Conservation (phyloP, 1,140 invertebrate genomes). For the Cryptotermes secundus region DNA sequence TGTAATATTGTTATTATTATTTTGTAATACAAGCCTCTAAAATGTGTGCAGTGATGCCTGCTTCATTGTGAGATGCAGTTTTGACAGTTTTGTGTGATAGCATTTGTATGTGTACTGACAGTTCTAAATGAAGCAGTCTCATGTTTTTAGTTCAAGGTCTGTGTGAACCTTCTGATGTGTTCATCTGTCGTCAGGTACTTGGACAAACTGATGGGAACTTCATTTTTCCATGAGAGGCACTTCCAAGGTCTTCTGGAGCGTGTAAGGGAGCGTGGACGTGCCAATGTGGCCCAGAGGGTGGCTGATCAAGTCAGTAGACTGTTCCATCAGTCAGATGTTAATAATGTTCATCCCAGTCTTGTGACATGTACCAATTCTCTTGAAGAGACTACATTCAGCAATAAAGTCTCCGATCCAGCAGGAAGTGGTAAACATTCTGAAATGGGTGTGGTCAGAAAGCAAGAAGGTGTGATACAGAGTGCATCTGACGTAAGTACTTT, state of each 20-base stretch:
- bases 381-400: not conserved
- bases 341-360: not conserved
- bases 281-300: slow-evolving; percentile 56
- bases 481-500: not conserved
- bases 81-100: too few species aligned
- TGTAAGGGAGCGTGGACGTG: slow-evolving; percentile 54
- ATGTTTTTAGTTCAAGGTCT: not conserved
- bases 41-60: too few species aligned
- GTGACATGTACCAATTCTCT: too few species aligned
- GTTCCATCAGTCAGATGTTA: slow-evolving; percentile 42
- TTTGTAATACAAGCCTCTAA: too few species aligned
- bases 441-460: not conserved
- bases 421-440: not conserved
- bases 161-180: not conserved
- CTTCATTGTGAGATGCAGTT: too few species aligned
- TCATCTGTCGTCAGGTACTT: slow-evolving; percentile 55
- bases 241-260: slow-evolving; percentile 66
- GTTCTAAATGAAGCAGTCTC: slow-evolving; percentile 3
- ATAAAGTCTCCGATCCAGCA: not conserved
- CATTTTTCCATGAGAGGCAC: slow-evolving; percentile 80
- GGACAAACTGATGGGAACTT: slow-evolving; percentile 79
- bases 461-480: slow-evolving; percentile 31
- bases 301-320: slow-evolving; percentile 59
- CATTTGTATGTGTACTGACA: not conserved
- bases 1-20: too few species aligned